These are phyloP conservation scores for Tetropium fuscum DNA, from an alignment of 2,888 invertebrate species.

Conservation along the genomic window DNA sequence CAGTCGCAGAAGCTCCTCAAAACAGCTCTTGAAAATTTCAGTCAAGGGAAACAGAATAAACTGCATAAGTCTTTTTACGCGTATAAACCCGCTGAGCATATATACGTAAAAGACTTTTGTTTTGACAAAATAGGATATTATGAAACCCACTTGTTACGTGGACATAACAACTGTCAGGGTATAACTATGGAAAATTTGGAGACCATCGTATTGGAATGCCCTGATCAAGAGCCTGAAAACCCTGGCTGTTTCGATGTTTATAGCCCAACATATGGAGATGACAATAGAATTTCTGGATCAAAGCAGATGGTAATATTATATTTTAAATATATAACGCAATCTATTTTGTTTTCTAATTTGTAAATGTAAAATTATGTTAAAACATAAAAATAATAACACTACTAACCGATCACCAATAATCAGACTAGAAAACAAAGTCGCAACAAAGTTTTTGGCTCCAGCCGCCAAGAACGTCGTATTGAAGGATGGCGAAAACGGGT, in stretches of 20 bases:
- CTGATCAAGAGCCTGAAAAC: neutral
- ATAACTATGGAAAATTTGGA: constrained; percentile 1
- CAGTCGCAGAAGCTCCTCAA: no score
- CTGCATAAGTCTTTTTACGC: neutral
- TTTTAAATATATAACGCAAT: neutral
- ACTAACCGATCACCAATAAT: no score
- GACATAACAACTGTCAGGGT: neutral
- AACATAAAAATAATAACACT: no score
- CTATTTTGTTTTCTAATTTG: no score
- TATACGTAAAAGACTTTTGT: neutral
- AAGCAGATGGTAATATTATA: neutral
- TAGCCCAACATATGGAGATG: neutral
- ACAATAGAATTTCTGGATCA: neutral
- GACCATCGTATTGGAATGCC: neutral
- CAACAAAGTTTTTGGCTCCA: no score
- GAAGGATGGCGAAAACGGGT: no score
- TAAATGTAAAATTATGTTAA: no score
- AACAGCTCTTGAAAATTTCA: no score
- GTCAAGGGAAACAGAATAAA: no score
- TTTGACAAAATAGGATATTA: neutral
- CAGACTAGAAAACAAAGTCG: no score
- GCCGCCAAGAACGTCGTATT: no score
- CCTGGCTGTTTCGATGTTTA: constrained; percentile 1
- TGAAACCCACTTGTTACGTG: neutral
- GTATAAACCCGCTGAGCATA: neutral